Percentiles rank a stretch among this genome's conserved stretches.
phyloP scores from a whole-genome alignment of 1,140 invertebrate species.

The Cherax quadricarinatus region DNA sequence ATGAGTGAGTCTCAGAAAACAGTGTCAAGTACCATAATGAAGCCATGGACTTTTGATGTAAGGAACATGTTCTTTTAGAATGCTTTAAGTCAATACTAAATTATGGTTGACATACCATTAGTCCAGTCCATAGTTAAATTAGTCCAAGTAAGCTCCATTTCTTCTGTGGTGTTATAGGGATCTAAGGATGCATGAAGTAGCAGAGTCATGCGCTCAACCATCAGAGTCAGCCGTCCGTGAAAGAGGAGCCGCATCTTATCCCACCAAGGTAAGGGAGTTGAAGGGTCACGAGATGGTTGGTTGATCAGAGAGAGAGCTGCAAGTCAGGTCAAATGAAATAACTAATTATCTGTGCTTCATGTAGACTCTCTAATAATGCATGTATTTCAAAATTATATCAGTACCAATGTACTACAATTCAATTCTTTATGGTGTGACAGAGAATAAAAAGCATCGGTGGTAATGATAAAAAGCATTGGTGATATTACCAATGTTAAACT shows the following conservation, averaged over 20 bases:
- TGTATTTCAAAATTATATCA: too few relatives aligned
- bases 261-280: conserved; percentile 96
- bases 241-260: conserved; percentile 95
- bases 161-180: conserved; percentile 98
- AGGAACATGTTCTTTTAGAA: too few relatives aligned
- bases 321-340: background rate
- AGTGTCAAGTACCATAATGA: too few relatives aligned
- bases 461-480: background rate
- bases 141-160: conserved; percentile 98
- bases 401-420: too few relatives aligned
- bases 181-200: conserved; percentile 95
- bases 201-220: conserved; percentile 88
- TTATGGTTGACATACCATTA: conserved; percentile 81
- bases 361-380: too few relatives aligned
- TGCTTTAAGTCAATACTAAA: background rate
- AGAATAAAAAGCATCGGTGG: background rate
- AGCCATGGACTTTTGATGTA: too few relatives aligned
- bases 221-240: conserved; percentile 93
- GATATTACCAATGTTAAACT: conserved; percentile 89
- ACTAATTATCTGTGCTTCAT: too few relatives aligned
- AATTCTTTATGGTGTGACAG: too few relatives aligned
- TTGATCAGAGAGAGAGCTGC: conserved; percentile 67
- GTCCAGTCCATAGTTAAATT: conserved; percentile 96
- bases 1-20: too few relatives aligned
- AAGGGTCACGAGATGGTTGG: conserved; percentile 92